Percentiles rank a stretch among this genome's conserved stretches.
phyloP scores from a whole-genome alignment of 1,140 invertebrate genomes.

The Bombus breviceps region DNA sequence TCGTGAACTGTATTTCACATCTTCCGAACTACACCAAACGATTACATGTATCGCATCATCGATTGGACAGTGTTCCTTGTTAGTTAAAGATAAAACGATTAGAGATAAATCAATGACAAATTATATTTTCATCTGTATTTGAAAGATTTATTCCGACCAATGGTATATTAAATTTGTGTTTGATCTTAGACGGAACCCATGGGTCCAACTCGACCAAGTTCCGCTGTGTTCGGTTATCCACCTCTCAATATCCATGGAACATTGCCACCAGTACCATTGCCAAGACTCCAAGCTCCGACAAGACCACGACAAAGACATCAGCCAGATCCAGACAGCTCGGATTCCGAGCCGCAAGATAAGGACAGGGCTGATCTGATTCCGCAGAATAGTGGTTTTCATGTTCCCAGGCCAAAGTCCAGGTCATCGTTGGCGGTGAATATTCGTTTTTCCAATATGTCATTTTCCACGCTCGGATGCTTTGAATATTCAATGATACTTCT shows the following conservation, averaged over 20 bases:
- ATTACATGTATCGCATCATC: too few species aligned
- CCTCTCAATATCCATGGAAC: constrained; percentile 85
- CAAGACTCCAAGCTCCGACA: constrained; percentile 83
- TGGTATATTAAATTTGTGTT: not conserved
- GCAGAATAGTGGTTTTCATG: constrained; percentile 82
- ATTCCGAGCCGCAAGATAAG: constrained; percentile 85
- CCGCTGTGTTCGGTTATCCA: constrained; percentile 91
- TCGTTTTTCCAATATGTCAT: constrained; percentile 4
- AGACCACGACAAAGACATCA: constrained; percentile 75
- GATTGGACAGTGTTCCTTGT: not conserved
- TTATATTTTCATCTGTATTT: not conserved
- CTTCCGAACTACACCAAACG: too few species aligned
- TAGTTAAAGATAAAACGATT: not conserved
- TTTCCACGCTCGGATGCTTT: not conserved
- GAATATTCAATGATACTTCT: not conserved
- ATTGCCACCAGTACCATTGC: constrained; percentile 89
- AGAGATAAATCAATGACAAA: not conserved
- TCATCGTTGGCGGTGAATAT: constrained; percentile 87
- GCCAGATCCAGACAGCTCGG: constrained; percentile 82
- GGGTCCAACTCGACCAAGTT: constrained; percentile 89
- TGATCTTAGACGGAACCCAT: constrained; percentile 85
- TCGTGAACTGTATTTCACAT: too few species aligned
- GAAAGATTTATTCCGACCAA: not conserved
- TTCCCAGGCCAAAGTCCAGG: constrained; percentile 91
- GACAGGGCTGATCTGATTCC: constrained; percentile 89